Base-by-base conservation (phyloP, 2,888 invertebrate genomes). In the Chrysodeixis includens region DNA sequence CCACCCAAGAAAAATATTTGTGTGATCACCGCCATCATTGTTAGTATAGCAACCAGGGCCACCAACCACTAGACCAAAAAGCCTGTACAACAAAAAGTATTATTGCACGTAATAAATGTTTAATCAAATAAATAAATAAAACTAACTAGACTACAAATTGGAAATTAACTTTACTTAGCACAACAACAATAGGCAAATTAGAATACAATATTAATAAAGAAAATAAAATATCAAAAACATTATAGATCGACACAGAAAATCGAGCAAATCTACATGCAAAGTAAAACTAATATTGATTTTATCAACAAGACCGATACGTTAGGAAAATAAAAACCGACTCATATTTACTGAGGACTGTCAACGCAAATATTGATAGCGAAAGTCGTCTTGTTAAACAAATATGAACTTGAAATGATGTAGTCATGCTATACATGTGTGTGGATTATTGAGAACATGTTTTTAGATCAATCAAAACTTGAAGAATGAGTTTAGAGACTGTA, bases 201-300 rank as follows among this genome's bases (percentile, higher is more conserved):
- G 30, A 30, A n/a, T n/a, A n/a, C n/a, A n/a, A n/a, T n/a, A n/a
- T n/a, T 14, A 35, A 35, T 12, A 12, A 35, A 35, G 14, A 35
- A 14, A 12, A 5, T 35, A 35, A 35, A 35, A 35, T 12, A 3
- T 5, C 35, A 4, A n/a, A 26, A 26, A 26, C 26, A 40, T 40
- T n/a, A 5, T 40, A 40, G 6, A 40, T n/a, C 40, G 9, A 10
- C 9, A 20, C 9, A 49, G 18, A 8, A 52, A 52, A 52, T 35
- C 35, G 40, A 54, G 30, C 5, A 32, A 62, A 16, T 18, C 14
- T 10, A 30, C 16, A 52, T 10, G 10, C 14, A 52, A 32, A 40
- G 4, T 22, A 14, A 16, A 26, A 35, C 18, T 8, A 71, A 71
- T 71, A 70, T 70, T 71, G 56, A 44, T 35, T 56, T 0, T 6